Base-by-base conservation (phyloP, 1,140 invertebrate species). In the Lepidostoma basale region DNA sequence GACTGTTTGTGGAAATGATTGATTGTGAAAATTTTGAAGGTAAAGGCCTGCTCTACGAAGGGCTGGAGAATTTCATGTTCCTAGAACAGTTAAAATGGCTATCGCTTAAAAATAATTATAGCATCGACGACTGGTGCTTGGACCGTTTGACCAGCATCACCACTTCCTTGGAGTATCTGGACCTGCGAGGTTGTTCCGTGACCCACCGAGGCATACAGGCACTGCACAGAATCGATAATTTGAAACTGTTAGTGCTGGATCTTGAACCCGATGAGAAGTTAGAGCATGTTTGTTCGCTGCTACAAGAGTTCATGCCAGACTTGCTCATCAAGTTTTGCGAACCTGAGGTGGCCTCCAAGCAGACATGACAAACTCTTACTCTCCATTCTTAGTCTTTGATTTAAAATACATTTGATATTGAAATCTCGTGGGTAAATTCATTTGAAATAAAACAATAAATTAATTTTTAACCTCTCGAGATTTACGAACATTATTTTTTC, bases 111-210 rank as follows among this genome's bases (percentile, higher is more conserved):
- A 78, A 79, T 49, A 81, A 81, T 58, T 77, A 75, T 69, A 45
- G 75, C 73, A 68, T 84, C 20, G 81, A 84, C 75, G 81, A 80
- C 10, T 84, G 82, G 82, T 77, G 79, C 26, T 20, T 84, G 12
- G 81, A 84, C 62, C 74, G 77, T 73, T 20, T 83, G 42, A 77
- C 79, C 18, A 76, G 77, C 2, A 75, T 78, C 14, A 77, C 77
- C 70, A 76, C 77, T 18, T 73, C 74, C 9, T 62, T 84, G 33
- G 78, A 83, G 74, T 81, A 76, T 68, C 72, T 84, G 56, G 77
- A 84, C 47, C 73, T 84, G 39, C 74, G 73, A 62, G 81, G 78
- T 3, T 79, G 77, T 66, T 74, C 78, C 5, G 66, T 82, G 25
- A 77, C 76, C 67, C 65, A 76, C 12, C 77, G 79, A 16, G 72